A percentile compares a stretch with the other conserved stretches of the same genome.
These are phyloP conservation scores for Drosophila pseudotakahashii DNA, from an alignment of 2,888 invertebrate species.

Conservation along the genomic window DNA sequence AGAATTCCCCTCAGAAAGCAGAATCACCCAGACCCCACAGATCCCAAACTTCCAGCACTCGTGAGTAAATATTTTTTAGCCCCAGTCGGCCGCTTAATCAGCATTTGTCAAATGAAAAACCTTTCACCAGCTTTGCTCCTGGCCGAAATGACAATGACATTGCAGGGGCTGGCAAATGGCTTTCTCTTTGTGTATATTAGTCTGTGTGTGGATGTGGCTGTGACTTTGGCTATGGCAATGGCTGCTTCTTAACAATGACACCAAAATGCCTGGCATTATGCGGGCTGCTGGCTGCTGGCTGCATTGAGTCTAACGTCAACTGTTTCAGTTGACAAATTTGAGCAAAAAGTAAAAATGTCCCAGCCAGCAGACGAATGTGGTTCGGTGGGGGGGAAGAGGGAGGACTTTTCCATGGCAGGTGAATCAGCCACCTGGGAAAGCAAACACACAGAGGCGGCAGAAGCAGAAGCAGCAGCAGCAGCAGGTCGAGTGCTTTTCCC, in stretches of 20 bases:
- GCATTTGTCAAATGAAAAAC: constrained; percentile 55
- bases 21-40: neutral
- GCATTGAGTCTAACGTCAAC: constrained; percentile 60
- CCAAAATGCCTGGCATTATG: constrained; percentile 53
- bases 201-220: constrained; percentile 6
- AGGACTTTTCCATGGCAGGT: constrained; percentile 7
- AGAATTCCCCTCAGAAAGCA: constrained; percentile 2
- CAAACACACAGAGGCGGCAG: constrained; percentile 45
- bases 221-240: neutral
- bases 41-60: neutral
- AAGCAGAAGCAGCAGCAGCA: neutral
- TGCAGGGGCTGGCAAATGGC: constrained; percentile 44
- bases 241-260: constrained; percentile 44
- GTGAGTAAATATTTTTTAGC: constrained; percentile 32
- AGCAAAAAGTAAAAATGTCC: constrained; percentile 48
- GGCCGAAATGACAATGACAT: constrained; percentile 41
- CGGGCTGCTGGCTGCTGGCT: constrained; percentile 46
- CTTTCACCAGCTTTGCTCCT: constrained; percentile 33
- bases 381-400: neutral
- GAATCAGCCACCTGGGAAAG: constrained; percentile 36
- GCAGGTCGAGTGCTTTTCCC: constrained; percentile 40
- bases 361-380: constrained; percentile 14
- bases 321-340: constrained; percentile 60
- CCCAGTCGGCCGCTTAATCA: constrained; percentile 60
- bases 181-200: constrained; percentile 25